Base-by-base conservation (phyloP, 2,888 invertebrate genomes). In the Drosophila bunnanda region DNA sequence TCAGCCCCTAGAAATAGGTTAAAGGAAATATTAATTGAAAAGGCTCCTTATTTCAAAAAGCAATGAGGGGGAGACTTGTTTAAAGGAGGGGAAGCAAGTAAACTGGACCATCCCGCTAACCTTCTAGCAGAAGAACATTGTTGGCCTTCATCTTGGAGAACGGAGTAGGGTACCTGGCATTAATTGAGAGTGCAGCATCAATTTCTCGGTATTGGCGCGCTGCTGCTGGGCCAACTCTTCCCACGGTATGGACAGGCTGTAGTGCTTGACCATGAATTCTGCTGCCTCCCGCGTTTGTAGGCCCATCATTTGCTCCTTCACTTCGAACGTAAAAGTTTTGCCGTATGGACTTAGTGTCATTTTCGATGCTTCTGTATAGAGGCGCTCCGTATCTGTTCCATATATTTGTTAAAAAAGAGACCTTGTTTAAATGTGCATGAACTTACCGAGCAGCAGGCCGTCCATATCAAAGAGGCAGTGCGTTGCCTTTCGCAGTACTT, bases 301-400 rank as follows among this genome's bases (percentile, higher is more conserved):
- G 0, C 97, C 97, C 96, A 97, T 96, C 15, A 95, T 90, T 76
- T 93, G 93, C 13, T 94, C 90, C 93, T 98, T 98, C 28, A 96
- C 91, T 13, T 96, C 96, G 95, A 95, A 96, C 0, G 95, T 96
- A 89, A 95, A 98, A 8, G 93, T 93, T 92, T 96, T 96, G 1
- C 95, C 96, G 92, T 94, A 97, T 41, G 93, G 93, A 62, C 94
- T 93, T 50, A 95, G 92, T 59, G 96, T 93, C 86, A 94, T 94
- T 93, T 96, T 95, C 80, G 95, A 95, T 6, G 95, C 96, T 83
- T 94, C 91, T 43, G 96, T 95, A 91, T 97, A 97, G 57, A 97
- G 93, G 28, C 93, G 93, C 93, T 97, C 97, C 41, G 97, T 96
- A 93, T 97, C 97, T 97, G 56, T 38, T 77, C 50, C 68, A n/a